Evolutionary conservation across 92 coral and sea anemone species (phyloP).

Genomic region (Pocillopora grandis): DNA sequence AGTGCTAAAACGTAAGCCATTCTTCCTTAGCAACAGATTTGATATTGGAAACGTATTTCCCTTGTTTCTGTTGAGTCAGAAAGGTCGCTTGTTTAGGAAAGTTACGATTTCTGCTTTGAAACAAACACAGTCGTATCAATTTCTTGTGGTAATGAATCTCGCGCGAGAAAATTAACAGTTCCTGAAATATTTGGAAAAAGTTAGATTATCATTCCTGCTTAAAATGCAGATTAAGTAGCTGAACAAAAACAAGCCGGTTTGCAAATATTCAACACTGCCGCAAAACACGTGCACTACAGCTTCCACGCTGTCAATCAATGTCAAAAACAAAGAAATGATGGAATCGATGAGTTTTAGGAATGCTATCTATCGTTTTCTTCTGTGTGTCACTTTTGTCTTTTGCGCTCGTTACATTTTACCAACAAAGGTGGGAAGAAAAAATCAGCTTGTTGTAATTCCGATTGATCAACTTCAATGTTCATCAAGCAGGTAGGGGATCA

Average conservation of each 20-base stretch:
- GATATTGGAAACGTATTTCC: background rate
- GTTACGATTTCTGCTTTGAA: background rate
- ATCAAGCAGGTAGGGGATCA: too few relatives aligned
- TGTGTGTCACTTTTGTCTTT: background rate
- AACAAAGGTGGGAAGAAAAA: background rate
- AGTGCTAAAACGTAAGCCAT: conserved; percentile 16
- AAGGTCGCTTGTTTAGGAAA: background rate
- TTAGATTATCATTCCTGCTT: background rate
- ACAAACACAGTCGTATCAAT: conserved; percentile 14
- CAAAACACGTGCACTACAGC: conserved; percentile 29
- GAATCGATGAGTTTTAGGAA: background rate
- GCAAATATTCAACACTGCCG: background rate
- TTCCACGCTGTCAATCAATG: conserved; percentile 38
- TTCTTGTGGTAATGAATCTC: conserved; percentile 18
- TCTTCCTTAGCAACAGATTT: background rate
- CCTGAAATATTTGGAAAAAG: background rate
- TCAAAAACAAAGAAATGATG: conserved; percentile 10
- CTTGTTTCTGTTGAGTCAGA: background rate
- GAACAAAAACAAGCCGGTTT: conserved; percentile 7
- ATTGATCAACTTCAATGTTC: too few relatives aligned
- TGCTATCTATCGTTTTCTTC: too few relatives aligned
- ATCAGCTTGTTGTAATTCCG: too few relatives aligned
- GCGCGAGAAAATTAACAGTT: conserved; percentile 8
- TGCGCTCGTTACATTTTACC: background rate
- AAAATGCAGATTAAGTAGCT: background rate